Evolutionary conservation across 2,888 invertebrate species (phyloP).

Genomic region (Alentia gelatinosa): DNA sequence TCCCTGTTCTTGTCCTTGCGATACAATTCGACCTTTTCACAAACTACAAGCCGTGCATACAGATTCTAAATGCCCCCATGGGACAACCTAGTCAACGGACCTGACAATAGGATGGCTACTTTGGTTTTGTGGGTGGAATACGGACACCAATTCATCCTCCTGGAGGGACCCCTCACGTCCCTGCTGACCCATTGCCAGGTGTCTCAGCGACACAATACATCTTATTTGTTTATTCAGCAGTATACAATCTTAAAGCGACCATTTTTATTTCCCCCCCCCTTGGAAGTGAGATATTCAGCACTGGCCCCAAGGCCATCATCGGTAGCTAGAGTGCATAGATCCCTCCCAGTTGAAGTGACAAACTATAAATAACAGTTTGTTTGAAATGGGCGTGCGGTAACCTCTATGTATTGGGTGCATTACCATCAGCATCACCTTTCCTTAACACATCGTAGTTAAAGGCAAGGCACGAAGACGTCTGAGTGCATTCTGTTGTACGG

Average conservation of each 20-base stretch:
- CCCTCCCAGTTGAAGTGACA: neutral
- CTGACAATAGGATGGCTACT: neutral
- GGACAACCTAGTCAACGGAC: neutral
- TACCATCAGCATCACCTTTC: no score
- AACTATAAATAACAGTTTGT: no score
- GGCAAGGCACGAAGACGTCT: no score
- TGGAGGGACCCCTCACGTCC: neutral
- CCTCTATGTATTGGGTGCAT: no score
- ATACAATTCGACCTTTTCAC: neutral
- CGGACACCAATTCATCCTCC: neutral
- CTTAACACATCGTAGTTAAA: no score
- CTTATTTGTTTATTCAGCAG: neutral
- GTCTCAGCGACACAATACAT: neutral
- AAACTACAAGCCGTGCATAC: neutral
- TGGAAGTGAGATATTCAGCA: neutral
- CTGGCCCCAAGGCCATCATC: neutral
- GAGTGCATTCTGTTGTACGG: no score
- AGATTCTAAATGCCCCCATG: neutral
- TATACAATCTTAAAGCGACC: neutral
- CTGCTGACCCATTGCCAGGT: neutral
- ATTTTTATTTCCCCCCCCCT: no score
- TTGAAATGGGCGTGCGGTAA: no score
- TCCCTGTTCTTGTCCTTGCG: neutral
- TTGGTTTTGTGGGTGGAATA: neutral
- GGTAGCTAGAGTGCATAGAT: neutral